phyloP scores from a whole-genome alignment of 2,888 invertebrate species.

The Tolmerus cingulatus region DNA sequence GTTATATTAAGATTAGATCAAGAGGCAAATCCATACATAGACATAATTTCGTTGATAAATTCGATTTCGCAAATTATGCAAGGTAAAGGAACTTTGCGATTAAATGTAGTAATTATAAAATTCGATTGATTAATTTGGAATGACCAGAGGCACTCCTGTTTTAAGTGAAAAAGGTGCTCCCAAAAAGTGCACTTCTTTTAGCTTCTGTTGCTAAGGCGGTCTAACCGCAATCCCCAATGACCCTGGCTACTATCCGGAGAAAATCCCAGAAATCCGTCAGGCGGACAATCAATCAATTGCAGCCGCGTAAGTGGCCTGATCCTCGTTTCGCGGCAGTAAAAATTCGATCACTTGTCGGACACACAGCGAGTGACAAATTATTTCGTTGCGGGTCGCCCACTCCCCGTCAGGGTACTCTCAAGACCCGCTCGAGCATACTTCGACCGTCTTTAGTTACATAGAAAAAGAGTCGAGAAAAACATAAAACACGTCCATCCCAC shows the following conservation, averaged over 20 bases:
- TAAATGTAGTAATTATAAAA: too few species aligned
- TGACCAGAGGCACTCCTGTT: neutral
- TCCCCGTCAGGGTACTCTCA: neutral
- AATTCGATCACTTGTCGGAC: constrained; percentile 24
- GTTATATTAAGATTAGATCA: too few species aligned
- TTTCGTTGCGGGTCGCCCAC: constrained; percentile 21
- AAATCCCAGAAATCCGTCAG: neutral
- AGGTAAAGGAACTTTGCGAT: neutral
- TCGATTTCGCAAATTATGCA: too few species aligned
- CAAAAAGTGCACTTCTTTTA: neutral
- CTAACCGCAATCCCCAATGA: neutral
- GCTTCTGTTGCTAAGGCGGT: neutral
- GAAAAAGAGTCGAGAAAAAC: constrained; percentile 8
- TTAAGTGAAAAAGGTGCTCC: neutral
- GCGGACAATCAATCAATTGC: constrained; percentile 14
- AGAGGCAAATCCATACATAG: too few species aligned
- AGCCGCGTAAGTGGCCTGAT: neutral
- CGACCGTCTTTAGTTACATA: neutral
- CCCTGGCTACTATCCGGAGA: neutral
- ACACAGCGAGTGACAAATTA: constrained; percentile 21
- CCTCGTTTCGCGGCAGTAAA: neutral
- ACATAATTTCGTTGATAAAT: too few species aligned
- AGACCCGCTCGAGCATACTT: neutral
- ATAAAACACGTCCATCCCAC: constrained; percentile 32
- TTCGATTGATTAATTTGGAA: too few species aligned